phyloP scores from a whole-genome alignment of 2,888 invertebrate genomes.

The Aradus depressus region DNA sequence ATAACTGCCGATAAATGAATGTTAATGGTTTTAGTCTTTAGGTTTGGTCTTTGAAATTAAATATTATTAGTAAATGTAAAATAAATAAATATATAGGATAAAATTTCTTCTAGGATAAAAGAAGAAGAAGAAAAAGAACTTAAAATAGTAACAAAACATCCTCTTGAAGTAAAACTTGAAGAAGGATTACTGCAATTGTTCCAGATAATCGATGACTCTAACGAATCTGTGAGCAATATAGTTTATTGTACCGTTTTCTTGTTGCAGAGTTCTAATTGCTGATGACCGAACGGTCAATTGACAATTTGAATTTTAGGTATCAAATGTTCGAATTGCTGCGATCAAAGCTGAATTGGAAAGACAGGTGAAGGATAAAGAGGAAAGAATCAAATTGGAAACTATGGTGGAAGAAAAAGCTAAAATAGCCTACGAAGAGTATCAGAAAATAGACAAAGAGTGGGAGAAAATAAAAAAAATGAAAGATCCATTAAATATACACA shows the following conservation, averaged over 20 bases:
- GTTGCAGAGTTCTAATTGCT: too few relatives aligned
- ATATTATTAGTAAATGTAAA: background rate
- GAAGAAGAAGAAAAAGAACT: background rate
- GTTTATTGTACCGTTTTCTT: too few relatives aligned
- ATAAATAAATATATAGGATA: background rate
- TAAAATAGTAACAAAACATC: too few relatives aligned
- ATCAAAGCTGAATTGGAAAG: slow-evolving; percentile 58
- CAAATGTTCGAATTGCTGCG: slow-evolving; percentile 65
- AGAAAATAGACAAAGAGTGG: slow-evolving; percentile 54
- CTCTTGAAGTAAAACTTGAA: background rate
- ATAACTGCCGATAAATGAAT: background rate
- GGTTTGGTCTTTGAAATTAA: background rate
- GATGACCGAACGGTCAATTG: too few relatives aligned
- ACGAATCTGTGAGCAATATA: slow-evolving; percentile 9
- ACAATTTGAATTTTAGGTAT: slow-evolving; percentile 32
- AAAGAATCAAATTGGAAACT: slow-evolving; percentile 5
- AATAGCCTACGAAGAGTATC: slow-evolving; percentile 47
- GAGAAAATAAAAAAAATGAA: slow-evolving; percentile 48
- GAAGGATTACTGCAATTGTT: slow-evolving; percentile 5
- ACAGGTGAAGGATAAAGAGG: slow-evolving; percentile 39
- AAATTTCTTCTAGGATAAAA: background rate
- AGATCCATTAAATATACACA: slow-evolving; percentile 64
- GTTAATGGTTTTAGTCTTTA: background rate
- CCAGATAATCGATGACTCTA: slow-evolving; percentile 5
- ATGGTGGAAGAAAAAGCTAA: slow-evolving; percentile 37